Evolutionary conservation across 2,797 vertebrate species (phyloP).

Genomic region (Melanogrammus aeglefinus): DNA sequence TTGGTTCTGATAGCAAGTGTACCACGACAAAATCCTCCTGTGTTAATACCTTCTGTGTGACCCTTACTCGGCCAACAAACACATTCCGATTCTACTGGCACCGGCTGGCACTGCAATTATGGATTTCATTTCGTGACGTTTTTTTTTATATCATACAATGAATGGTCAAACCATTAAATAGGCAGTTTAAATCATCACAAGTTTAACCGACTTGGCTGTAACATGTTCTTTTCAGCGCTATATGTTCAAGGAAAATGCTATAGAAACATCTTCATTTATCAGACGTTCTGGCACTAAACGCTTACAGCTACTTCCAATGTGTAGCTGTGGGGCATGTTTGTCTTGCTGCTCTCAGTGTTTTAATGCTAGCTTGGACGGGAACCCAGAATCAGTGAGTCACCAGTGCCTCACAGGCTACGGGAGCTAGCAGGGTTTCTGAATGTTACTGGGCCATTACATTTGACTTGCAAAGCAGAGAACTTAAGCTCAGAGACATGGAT

Average conservation of each 20-base stretch:
- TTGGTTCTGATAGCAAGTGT: too few species aligned
- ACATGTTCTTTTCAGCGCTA: not conserved
- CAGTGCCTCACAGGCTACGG: slow-evolving; percentile 14
- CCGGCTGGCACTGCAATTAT: too few species aligned
- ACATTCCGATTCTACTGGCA: too few species aligned
- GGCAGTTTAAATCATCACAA: not conserved
- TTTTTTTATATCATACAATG: not conserved
- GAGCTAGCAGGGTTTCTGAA: slow-evolving; percentile 6
- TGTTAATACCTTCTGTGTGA: too few species aligned
- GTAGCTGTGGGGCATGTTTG: not conserved
- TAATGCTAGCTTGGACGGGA: not conserved
- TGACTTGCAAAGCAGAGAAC: slow-evolving; percentile 43
- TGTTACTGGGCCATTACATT: slow-evolving; percentile 27
- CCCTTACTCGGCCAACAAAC: too few species aligned
- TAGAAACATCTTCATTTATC: not conserved
- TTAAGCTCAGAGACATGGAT: not conserved
- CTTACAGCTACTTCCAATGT: not conserved
- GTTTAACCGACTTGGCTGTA: not conserved
- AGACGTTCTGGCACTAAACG: not conserved
- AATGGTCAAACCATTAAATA: not conserved
- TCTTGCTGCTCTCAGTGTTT: slow-evolving; percentile 3
- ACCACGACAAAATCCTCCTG: too few species aligned
- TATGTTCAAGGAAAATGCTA: too few species aligned
- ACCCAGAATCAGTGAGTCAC: slow-evolving; percentile 18
- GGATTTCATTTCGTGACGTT: not conserved